A percentile compares a stretch with the other conserved stretches of the same genome.
phyloP scores from a whole-genome alignment of 2,113 vertebrate genomes.

The Girardinichthys multiradiatus region DNA sequence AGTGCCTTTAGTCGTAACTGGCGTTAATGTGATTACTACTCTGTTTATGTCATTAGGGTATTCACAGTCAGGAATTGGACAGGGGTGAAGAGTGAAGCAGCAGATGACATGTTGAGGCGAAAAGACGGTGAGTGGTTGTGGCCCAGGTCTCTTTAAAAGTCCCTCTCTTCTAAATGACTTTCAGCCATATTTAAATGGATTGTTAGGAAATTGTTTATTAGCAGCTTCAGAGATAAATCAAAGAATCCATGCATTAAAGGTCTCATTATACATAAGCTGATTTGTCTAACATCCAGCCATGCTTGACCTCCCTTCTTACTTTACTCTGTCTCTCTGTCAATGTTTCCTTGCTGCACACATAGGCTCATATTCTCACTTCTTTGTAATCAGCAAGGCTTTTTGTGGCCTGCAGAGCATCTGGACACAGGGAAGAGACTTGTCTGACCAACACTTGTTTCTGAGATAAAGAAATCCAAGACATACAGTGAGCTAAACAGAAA shows the following conservation, averaged over 20 bases:
- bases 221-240: background rate
- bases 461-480: conserved; percentile 86
- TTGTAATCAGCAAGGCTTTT: conserved; percentile 79
- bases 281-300: conserved; percentile 58
- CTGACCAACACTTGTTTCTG: conserved; percentile 86
- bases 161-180: conserved; percentile 33
- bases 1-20: conserved; percentile 62
- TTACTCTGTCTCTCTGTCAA: conserved; percentile 33
- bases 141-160: conserved; percentile 31
- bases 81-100: conserved; percentile 69
- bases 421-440: conserved; percentile 86
- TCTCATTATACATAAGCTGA: conserved; percentile 4
- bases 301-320: conserved; percentile 52
- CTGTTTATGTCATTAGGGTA: conserved; percentile 78
- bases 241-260: background rate
- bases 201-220: background rate
- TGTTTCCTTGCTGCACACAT: conserved; percentile 33
- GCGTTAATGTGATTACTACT: conserved; percentile 76
- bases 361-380: conserved; percentile 74
- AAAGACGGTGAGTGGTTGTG: conserved; percentile 14
- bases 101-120: conserved; percentile 35
- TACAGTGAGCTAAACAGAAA: conserved; percentile 77
- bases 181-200: conserved; percentile 24
- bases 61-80: conserved; percentile 72
- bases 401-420: conserved; percentile 81